Evolutionary conservation across 2,888 invertebrate species (phyloP).

Genomic region (Homarus gammarus): DNA sequence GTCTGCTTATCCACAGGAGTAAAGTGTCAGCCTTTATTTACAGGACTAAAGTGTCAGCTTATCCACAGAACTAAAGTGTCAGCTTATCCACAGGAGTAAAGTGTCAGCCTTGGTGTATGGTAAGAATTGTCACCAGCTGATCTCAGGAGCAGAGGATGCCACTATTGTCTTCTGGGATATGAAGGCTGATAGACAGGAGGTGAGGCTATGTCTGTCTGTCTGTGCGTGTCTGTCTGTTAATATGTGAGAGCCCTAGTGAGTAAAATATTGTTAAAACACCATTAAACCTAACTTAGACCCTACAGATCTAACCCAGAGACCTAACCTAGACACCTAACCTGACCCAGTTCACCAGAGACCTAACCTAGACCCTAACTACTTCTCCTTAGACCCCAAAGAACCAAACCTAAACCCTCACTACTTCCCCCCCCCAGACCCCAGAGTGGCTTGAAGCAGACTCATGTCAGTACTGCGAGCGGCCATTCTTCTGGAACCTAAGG

Average conservation of each 20-base stretch:
- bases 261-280: too few species aligned
- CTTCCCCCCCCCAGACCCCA: slow-evolving; percentile 89
- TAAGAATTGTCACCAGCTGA: slow-evolving; percentile 87
- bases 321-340: too few species aligned
- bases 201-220: slow-evolving; percentile 77
- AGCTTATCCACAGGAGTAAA: slow-evolving; percentile 91
- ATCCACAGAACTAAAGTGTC: slow-evolving; percentile 95
- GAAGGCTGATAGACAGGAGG: slow-evolving; percentile 90
- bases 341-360: too few species aligned
- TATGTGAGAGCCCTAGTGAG: too few species aligned
- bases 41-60: too few species aligned
- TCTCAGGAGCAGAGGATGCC: slow-evolving; percentile 95
- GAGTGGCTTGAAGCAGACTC: slow-evolving; percentile 96
- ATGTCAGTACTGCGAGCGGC: slow-evolving; percentile 95
- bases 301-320: too few species aligned
- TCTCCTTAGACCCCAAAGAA: too few species aligned
- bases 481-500: slow-evolving; percentile 99
- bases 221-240: neutral
- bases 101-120: slow-evolving; percentile 94
- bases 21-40: slow-evolving; percentile 94
- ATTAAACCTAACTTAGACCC: too few species aligned
- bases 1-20: too few species aligned
- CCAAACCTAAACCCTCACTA: too few species aligned
- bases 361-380: too few species aligned
- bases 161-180: slow-evolving; percentile 97